A percentile compares a stretch with the other conserved stretches of the same genome.
phyloP scores from a whole-genome alignment of 2,888 invertebrate genomes.

The Belgica antarctica region DNA sequence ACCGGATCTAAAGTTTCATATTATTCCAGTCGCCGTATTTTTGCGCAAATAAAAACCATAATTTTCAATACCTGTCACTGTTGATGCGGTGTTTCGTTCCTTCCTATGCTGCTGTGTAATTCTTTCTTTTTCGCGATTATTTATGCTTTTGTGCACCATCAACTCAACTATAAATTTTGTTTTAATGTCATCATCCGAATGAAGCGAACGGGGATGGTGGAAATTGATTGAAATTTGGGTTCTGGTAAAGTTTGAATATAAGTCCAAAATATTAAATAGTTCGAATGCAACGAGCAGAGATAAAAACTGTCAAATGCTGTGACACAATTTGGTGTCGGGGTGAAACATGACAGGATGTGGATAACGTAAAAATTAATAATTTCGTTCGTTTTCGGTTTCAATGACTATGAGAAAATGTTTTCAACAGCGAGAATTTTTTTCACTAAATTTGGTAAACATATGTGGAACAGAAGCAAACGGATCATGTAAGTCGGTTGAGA shows the following conservation, averaged over 20 bases:
- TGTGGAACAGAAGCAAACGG: not conserved
- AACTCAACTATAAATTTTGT: not conserved
- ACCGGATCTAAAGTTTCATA: slow-evolving; percentile 43
- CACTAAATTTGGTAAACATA: no score
- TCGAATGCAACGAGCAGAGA: slow-evolving; percentile 16
- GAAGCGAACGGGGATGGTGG: no score
- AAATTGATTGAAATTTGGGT: not conserved
- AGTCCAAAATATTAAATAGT: not conserved
- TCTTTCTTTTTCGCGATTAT: slow-evolving; percentile 17
- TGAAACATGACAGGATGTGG: slow-evolving; percentile 20
- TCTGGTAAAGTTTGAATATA: no score
- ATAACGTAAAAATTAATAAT: slow-evolving; percentile 28
- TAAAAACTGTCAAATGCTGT: slow-evolving; percentile 36
- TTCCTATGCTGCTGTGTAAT: not conserved
- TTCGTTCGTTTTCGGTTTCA: not conserved
- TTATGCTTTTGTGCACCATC: not conserved
- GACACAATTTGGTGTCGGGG: not conserved
- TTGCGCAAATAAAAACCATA: slow-evolving; percentile 43
- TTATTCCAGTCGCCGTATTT: slow-evolving; percentile 23
- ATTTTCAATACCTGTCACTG: slow-evolving; percentile 44
- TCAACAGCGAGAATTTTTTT: no score
- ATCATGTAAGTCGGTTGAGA: no score
- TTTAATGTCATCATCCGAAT: not conserved
- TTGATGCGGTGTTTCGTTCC: slow-evolving; percentile 17
- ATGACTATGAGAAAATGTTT: not conserved